A percentile compares a stretch with the other conserved stretches of the same genome.
Conservation (phyloP, 2,888 invertebrate species). For the Lithophane semibrunnea region DNA sequence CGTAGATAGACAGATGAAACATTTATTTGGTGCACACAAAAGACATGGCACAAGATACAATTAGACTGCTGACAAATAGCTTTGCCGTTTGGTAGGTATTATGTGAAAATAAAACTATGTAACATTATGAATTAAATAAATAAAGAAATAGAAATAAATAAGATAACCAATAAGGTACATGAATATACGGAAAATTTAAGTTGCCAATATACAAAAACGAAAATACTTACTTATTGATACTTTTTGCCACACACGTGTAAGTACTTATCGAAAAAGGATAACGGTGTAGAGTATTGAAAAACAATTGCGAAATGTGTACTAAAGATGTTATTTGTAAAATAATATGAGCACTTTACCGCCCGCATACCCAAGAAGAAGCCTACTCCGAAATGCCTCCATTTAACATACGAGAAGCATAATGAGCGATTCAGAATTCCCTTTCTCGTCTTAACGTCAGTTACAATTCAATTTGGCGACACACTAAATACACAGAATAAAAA, state of each 20-base stretch:
- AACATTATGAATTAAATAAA: neutral
- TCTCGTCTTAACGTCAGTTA: conserved; percentile 55
- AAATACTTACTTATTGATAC: neutral
- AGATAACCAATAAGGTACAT: neutral
- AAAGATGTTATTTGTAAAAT: conserved; percentile 6
- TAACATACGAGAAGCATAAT: conserved; percentile 65
- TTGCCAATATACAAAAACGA: no score
- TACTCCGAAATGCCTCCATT: conserved; percentile 58
- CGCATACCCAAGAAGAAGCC: conserved; percentile 29
- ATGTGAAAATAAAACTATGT: no score
- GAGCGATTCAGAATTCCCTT: conserved; percentile 65
- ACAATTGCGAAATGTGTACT: neutral
- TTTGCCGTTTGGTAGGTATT: no score
- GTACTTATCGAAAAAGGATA: neutral
- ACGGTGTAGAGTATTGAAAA: conserved; percentile 2
- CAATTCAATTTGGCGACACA: conserved; percentile 65
- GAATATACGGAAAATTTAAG: neutral
- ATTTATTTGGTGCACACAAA: neutral
- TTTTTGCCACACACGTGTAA: neutral
- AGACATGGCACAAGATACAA: neutral
- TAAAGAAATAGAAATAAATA: neutral
- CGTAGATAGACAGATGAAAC: neutral
- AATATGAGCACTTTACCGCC: conserved; percentile 35
- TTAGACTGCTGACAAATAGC: neutral
- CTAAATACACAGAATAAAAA: conserved; percentile 2